Conservation (phyloP, 2,797 vertebrate genomes). For the Meda fulgida region DNA sequence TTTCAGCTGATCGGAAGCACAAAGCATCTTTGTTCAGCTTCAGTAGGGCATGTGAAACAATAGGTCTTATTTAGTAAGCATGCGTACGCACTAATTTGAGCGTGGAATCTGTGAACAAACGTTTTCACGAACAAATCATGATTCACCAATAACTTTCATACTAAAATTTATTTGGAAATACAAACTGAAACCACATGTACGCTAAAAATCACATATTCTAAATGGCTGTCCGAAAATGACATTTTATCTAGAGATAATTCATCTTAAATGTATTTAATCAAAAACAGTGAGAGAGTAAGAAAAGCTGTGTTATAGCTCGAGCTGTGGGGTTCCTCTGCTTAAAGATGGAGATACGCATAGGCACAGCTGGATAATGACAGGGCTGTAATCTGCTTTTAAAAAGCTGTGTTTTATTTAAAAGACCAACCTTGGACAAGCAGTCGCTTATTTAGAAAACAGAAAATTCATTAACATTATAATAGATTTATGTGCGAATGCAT, state of each 20-base stretch:
- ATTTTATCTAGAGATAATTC: not conserved
- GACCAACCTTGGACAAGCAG: too few relatives aligned
- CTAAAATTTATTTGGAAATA: not conserved
- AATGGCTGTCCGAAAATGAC: not conserved
- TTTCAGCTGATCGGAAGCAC: conserved; percentile 81
- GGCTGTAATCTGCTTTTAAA: not conserved
- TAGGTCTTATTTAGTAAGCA: not conserved
- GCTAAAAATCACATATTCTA: not conserved
- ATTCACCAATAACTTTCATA: not conserved
- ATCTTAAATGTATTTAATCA: not conserved
- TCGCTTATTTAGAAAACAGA: not conserved
- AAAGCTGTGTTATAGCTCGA: not conserved
- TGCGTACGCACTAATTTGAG: too few relatives aligned
- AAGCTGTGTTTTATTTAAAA: not conserved
- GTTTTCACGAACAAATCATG: not conserved
- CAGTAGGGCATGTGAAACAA: not conserved
- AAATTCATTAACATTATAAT: not conserved
- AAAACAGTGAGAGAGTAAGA: not conserved
- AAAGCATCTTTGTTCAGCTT: conserved; percentile 20
- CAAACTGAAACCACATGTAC: not conserved
- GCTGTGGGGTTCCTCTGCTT: not conserved
- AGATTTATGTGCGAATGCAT: not conserved
- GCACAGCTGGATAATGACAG: not conserved
- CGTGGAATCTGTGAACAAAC: not conserved
- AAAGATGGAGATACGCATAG: not conserved